Percentiles rank a stretch among this genome's conserved stretches.
phyloP scores from a whole-genome alignment of 2,888 invertebrate species.

The Hemistola chrysoprasaria region DNA sequence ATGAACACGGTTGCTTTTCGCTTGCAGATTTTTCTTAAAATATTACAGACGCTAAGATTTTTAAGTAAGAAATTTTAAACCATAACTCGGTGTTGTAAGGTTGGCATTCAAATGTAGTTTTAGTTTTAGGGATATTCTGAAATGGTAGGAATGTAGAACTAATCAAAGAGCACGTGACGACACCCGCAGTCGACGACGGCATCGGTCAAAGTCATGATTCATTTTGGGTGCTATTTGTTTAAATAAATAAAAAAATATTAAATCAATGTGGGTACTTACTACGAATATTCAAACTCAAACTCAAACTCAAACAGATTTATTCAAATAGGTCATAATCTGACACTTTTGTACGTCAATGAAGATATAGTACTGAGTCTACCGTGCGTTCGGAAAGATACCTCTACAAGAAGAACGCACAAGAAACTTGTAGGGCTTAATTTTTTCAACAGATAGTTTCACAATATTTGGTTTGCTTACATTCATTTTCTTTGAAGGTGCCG shows the following conservation, averaged over 20 bases:
- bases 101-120: not conserved
- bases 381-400: too few relatives aligned
- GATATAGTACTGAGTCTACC: too few relatives aligned
- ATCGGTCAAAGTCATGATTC: constrained; percentile 38
- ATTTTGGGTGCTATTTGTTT: constrained; percentile 36
- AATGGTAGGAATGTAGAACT: constrained; percentile 58
- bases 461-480: too few relatives aligned
- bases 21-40: constrained; percentile 1
- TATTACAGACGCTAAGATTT: not conserved
- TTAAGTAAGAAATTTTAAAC: constrained; percentile 8
- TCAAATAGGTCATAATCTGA: too few relatives aligned
- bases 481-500: too few relatives aligned
- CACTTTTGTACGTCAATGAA: too few relatives aligned
- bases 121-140: constrained; percentile 31
- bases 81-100: not conserved
- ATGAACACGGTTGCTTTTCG: constrained; percentile 5
- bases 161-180: constrained; percentile 69
- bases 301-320: too few relatives aligned
- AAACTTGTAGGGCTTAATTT: too few relatives aligned
- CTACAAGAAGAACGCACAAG: too few relatives aligned
- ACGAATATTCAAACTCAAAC: too few relatives aligned
- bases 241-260: constrained; percentile 10
- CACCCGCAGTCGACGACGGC: constrained; percentile 38
- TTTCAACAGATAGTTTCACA: too few relatives aligned
- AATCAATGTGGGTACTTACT: too few relatives aligned